phyloP scores from a whole-genome alignment of 2,113 vertebrate genomes.

The Corythornis madagascariensis region DNA sequence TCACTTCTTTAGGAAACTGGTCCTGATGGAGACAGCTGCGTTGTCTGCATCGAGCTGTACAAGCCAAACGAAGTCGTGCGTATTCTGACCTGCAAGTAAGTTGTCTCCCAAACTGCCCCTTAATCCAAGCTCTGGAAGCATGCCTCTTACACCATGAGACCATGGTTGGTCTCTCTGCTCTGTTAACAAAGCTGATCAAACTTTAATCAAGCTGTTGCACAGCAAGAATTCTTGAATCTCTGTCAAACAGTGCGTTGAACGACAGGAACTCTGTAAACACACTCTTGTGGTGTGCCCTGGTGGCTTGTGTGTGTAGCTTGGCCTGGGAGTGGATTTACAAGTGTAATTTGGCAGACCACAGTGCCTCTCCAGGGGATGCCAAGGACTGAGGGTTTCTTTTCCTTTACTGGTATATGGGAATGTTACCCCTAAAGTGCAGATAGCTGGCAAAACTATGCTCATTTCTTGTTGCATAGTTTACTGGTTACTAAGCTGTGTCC shows the following conservation, averaged over 20 bases:
- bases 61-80: conserved; percentile 87
- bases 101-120: conserved; percentile 8
- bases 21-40: conserved; percentile 85
- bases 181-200: background rate
- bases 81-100: conserved; percentile 91
- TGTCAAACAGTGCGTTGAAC: background rate
- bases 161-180: background rate
- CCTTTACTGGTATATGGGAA: background rate
- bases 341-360: background rate
- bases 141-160: background rate
- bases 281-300: background rate
- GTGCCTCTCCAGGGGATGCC: background rate
- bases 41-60: conserved; percentile 91
- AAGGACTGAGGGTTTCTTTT: background rate
- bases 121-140: background rate
- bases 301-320: background rate
- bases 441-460: background rate
- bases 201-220: background rate
- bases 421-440: background rate
- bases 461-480: background rate
- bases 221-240: background rate
- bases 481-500: background rate
- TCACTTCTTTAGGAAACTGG: conserved; percentile 76
- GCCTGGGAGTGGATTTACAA: background rate
- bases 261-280: background rate